Evolutionary conservation across 2,797 vertebrate species (phyloP).

Genomic region (Emydoidea blandingii): DNA sequence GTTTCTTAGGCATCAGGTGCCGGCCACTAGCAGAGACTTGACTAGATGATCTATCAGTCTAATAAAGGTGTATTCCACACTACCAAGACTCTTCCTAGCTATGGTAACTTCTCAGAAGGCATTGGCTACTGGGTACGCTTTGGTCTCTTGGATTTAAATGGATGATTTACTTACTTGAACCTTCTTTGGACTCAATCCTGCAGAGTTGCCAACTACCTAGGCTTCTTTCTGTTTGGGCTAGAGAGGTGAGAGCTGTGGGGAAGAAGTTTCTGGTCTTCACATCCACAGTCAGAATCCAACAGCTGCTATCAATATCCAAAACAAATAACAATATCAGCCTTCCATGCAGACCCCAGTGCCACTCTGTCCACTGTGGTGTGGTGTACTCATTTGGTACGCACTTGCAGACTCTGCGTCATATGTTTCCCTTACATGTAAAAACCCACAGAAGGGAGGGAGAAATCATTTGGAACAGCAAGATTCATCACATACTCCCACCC

Average conservation of each 20-base stretch:
- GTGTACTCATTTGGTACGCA: neutral
- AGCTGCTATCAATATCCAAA: neutral
- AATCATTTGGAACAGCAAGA: neutral
- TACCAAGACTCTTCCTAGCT: neutral
- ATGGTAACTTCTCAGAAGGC: neutral
- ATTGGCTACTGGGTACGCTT: neutral
- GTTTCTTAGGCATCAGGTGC: neutral
- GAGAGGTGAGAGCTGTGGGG: neutral
- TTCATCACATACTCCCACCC: neutral
- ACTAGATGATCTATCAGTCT: no score
- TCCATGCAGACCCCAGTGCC: neutral
- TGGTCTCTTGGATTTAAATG: neutral
- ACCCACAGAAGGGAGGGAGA: neutral
- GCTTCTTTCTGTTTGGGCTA: neutral
- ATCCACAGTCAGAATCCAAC: neutral
- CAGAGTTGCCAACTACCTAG: neutral
- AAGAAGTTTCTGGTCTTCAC: neutral
- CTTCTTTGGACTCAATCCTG: neutral
- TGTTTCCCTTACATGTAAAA: neutral
- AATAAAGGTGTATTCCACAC: no score
- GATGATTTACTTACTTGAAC: neutral
- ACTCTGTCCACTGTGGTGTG: neutral
- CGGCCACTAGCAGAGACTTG: fast-evolving
- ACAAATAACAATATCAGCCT: neutral
- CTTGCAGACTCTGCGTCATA: neutral